Evolutionary conservation across 1,140 invertebrate genomes (phyloP).

Genomic region (Pseudomyrmex flavicornis): DNA sequence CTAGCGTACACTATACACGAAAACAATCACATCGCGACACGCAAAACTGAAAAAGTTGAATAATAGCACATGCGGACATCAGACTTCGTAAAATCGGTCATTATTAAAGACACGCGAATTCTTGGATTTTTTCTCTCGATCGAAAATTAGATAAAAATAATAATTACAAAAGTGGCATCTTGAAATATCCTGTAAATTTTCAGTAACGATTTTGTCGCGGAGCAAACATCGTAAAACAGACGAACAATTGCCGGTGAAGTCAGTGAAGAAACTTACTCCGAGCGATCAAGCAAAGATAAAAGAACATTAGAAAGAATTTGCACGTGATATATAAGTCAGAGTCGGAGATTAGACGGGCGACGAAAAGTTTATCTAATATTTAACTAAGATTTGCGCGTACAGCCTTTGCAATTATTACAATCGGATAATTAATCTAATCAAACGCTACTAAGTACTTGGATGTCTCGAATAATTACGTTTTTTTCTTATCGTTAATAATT

Average conservation of each 20-base stretch:
- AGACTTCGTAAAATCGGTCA: constrained; percentile 16
- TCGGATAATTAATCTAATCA: constrained; percentile 8
- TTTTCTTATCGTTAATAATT: constrained; percentile 4
- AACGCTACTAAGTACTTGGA: background rate
- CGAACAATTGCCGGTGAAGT: background rate
- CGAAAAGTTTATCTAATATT: background rate
- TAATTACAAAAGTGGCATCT: background rate
- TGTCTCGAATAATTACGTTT: background rate
- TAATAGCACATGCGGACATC: background rate
- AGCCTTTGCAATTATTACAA: background rate
- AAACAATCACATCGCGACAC: constrained; percentile 1
- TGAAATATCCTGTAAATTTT: background rate
- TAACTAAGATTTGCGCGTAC: background rate
- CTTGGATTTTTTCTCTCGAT: background rate
- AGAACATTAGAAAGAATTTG: background rate
- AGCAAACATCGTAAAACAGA: background rate
- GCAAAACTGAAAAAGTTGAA: background rate
- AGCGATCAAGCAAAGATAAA: background rate
- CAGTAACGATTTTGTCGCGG: background rate
- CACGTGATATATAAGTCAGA: background rate
- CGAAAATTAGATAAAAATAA: background rate
- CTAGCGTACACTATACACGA: background rate
- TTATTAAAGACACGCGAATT: constrained; percentile 16
- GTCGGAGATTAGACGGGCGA: background rate
- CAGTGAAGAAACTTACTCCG: constrained; percentile 2